Evolutionary conservation across 2,797 vertebrate species (phyloP), one percentile per base, ranked within the genome.

Genomic region (Trachops cirrhosus): DNA sequence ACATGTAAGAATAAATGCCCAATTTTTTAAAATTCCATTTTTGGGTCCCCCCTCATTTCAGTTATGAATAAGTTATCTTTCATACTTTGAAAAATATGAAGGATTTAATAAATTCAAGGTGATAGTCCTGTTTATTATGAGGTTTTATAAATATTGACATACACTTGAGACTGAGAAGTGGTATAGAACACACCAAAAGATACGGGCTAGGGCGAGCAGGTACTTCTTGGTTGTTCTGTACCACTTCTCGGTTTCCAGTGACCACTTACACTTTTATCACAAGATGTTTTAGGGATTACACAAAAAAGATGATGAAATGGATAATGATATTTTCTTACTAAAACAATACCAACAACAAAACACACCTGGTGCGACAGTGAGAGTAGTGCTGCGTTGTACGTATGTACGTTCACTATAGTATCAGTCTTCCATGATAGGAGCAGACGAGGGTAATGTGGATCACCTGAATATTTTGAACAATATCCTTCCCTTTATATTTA

Each of bases 1-100:
- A 64, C 29, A 18, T 64, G 5, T 64, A 64, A 64, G 32, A 64
- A n/a, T 64, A 64, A n/a, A 64, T n/a, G 18, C 62, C 14, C 32
- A 64, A 64, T 64, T 64, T 32, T n/a, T 7, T n/a, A 32, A 62
- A 64, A 64, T 64, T n/a, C 15, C 32, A 8, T n/a, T 64, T 64
- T 64, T n/a, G 32, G 15, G 14, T 62, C 6, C 62, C 26, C 62
- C 62, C 32, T 64, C 32, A n/a, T 95, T 91, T 92, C 22, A 79
- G 21, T 95, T 88, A 24, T 77, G 21, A 83, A 26, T 88, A 95
- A 41, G 44, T 96, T 75, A 39, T 54, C 71, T 89, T 96, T 90
- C 77, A 85, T 77, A 32, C 52, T 94, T 84, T 87, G 75, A 92
- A 93, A 89, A 86, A 48, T 92, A 34, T 74, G 39, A 92, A 64